Evolutionary conservation across 2,888 invertebrate genomes (phyloP).

Genomic region (Fragum fragum): DNA sequence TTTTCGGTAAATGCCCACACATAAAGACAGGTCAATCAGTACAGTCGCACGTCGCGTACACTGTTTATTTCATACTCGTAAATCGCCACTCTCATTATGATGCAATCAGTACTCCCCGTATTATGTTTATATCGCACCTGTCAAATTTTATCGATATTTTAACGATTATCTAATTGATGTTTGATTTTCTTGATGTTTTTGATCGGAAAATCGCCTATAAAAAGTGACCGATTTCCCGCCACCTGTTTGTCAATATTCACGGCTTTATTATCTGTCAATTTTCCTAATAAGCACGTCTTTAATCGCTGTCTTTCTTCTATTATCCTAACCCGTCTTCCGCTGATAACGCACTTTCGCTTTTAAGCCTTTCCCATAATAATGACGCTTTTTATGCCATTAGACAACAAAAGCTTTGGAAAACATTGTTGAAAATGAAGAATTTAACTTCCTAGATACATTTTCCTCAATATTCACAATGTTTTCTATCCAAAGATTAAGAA

Average conservation of each 20-base stretch:
- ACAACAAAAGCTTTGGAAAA: too few relatives aligned
- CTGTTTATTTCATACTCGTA: background rate
- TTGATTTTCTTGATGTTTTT: constrained; percentile 3
- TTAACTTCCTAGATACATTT: too few relatives aligned
- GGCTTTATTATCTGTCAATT: background rate
- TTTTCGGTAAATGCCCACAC: too few relatives aligned
- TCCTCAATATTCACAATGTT: too few relatives aligned
- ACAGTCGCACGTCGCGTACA: constrained; percentile 3
- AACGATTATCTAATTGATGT: constrained; percentile 13
- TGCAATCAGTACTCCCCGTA: background rate
- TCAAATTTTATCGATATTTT: constrained; percentile 12
- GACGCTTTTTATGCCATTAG: too few relatives aligned
- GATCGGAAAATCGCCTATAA: background rate
- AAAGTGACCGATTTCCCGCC: background rate
- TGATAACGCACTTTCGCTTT: background rate
- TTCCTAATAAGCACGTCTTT: background rate
- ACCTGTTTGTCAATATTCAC: background rate
- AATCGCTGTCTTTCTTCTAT: background rate
- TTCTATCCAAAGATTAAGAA: too few relatives aligned
- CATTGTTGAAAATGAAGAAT: too few relatives aligned
- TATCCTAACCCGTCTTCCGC: background rate
- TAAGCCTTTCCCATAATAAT: too few relatives aligned
- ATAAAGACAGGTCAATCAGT: background rate
- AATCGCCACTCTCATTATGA: constrained; percentile 1
- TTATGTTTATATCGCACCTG: constrained; percentile 9